phyloP scores from a whole-genome alignment of 2,797 vertebrate genomes.

The Serranus cabrilla region DNA sequence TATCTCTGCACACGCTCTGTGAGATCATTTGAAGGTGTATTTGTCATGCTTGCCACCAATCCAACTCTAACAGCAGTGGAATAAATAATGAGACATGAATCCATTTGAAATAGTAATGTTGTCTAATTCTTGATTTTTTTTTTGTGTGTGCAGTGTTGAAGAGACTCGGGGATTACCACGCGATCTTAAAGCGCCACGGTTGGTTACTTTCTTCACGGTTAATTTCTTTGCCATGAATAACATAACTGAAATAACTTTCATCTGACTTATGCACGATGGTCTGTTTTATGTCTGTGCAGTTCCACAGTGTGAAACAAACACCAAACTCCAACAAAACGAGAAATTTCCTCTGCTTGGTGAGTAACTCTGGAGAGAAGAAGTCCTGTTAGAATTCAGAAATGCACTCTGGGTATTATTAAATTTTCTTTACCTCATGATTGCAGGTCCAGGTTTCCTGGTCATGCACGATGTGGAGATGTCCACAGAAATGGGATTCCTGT shows the following conservation, averaged over 20 bases:
- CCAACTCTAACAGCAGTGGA: not conserved
- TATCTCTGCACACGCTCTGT: not conserved
- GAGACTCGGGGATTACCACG: not conserved
- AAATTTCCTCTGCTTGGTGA: slow-evolving; percentile 74
- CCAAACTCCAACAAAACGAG: slow-evolving; percentile 34
- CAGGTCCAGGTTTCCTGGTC: slow-evolving; percentile 75
- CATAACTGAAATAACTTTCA: not conserved
- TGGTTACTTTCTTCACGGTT: too few relatives aligned
- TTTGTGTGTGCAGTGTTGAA: slow-evolving; percentile 59
- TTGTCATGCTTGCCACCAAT: not conserved
- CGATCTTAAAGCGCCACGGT: slow-evolving; percentile 37
- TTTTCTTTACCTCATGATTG: not conserved
- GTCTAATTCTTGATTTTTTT: slow-evolving; percentile 3
- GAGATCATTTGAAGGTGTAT: not conserved
- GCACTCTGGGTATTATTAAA: not conserved
- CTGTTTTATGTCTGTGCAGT: slow-evolving; percentile 48
- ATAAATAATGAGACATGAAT: not conserved
- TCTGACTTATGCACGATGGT: not conserved
- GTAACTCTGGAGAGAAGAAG: slow-evolving; percentile 3
- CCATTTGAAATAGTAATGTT: not conserved
- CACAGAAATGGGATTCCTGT: slow-evolving; percentile 42
- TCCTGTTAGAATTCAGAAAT: not conserved
- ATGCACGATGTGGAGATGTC: not conserved
- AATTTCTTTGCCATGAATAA: not conserved
- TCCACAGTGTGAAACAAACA: slow-evolving; percentile 34